A percentile compares a stretch with the other conserved stretches of the same genome.
phyloP scores from a whole-genome alignment of 2,797 vertebrate species.

The Podarcis siculus region DNA sequence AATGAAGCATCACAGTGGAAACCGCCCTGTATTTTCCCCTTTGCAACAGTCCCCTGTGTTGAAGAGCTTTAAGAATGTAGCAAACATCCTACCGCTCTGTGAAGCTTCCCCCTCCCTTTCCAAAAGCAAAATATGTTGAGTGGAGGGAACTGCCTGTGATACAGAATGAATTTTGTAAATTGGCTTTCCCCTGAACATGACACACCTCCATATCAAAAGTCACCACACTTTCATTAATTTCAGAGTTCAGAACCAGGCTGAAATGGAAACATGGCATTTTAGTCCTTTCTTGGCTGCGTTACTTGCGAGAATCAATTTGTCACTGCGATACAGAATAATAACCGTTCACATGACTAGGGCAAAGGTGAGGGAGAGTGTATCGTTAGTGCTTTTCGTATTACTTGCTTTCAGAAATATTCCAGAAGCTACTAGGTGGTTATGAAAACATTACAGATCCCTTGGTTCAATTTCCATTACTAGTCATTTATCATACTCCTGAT shows the following conservation, averaged over 20 bases:
- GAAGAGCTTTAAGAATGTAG: background rate
- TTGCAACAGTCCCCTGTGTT: background rate
- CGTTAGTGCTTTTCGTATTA: constrained; percentile 13
- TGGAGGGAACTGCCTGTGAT: background rate
- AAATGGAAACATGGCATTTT: constrained; percentile 6
- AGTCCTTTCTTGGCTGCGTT: background rate
- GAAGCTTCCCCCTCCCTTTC: too few species aligned
- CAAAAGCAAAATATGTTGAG: background rate
- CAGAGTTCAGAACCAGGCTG: constrained; percentile 1
- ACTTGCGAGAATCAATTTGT: constrained; percentile 26
- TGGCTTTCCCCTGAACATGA: background rate
- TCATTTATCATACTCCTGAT: background rate
- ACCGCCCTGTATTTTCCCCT: background rate
- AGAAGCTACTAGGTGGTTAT: background rate
- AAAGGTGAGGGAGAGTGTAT: constrained; percentile 24
- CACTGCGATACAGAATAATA: constrained; percentile 22
- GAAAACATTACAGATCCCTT: constrained; percentile 34
- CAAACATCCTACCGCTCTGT: background rate
- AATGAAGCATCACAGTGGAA: background rate
- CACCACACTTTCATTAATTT: constrained; percentile 4
- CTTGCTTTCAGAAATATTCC: constrained; percentile 26
- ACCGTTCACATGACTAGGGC: constrained; percentile 19
- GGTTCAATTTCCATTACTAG: constrained; percentile 19
- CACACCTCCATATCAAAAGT: background rate
- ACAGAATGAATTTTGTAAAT: background rate